These are phyloP conservation scores for Apeira syringaria DNA, from an alignment of 2,888 invertebrate species.

Conservation along the genomic window DNA sequence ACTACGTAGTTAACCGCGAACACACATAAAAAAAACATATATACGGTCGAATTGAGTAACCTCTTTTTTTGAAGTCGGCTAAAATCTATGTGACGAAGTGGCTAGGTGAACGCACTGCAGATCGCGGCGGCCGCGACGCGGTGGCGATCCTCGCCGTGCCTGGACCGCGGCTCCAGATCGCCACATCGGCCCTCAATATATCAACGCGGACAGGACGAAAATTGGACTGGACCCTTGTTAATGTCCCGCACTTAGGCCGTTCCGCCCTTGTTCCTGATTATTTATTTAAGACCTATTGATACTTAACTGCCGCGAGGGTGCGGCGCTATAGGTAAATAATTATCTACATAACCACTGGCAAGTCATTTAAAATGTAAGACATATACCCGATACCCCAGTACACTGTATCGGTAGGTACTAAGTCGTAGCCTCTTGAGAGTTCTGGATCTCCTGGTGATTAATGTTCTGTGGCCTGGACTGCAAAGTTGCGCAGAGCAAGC, in stretches of 20 bases:
- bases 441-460: too few relatives aligned
- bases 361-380: too few relatives aligned
- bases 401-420: too few relatives aligned
- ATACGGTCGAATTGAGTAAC: too few relatives aligned
- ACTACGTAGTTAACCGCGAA: too few relatives aligned
- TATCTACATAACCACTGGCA: conserved; percentile 15
- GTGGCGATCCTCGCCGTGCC: too few relatives aligned
- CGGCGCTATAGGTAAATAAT: conserved; percentile 9
- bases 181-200: conserved; percentile 75
- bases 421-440: conserved; percentile 9
- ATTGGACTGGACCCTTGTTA: conserved; percentile 83
- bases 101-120: conserved; percentile 50
- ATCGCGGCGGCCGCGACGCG: conserved; percentile 6
- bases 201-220: conserved; percentile 81
- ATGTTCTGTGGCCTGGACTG: too few relatives aligned
- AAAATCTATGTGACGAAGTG: too few relatives aligned
- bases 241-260: conserved; percentile 78
- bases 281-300: conserved; percentile 80
- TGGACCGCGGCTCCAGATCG: conserved; percentile 53
- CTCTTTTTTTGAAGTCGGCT: too few relatives aligned
- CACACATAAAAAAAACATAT: too few relatives aligned
- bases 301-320: conserved; percentile 31
- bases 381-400: too few relatives aligned
- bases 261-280: conserved; percentile 75
- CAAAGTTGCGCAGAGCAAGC: too few relatives aligned